Conservation (phyloP, 2,888 invertebrate genomes). For the Phytoseiulus persimilis region DNA sequence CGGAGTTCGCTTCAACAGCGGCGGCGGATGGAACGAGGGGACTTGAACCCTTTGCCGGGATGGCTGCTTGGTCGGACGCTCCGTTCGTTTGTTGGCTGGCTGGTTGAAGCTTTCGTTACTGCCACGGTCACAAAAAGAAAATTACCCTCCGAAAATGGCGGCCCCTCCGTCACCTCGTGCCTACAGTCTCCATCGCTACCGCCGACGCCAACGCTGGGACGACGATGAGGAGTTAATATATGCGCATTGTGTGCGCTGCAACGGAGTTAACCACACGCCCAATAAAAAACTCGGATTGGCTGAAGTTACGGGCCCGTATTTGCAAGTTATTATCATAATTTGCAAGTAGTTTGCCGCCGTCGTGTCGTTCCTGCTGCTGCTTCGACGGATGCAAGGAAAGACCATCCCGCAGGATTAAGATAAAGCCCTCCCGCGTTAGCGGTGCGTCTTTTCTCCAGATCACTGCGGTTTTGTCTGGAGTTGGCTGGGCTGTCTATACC, state of each 20-base stretch:
- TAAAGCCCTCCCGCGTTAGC: neutral
- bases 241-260: conserved; percentile 5
- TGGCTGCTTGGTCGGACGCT: neutral
- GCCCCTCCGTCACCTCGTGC: neutral
- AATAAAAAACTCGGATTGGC: neutral
- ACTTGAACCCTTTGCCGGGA: neutral
- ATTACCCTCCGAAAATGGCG: neutral
- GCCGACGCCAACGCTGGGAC: neutral
- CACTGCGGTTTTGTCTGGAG: neutral
- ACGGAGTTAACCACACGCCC: neutral
- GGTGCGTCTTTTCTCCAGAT: neutral
- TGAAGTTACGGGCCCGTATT: neutral
- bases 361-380: neutral
- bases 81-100: neutral
- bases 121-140: conserved; percentile 5
- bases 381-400: neutral
- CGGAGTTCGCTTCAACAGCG: neutral
- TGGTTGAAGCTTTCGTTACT: neutral
- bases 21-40: neutral
- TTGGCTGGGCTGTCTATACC: neutral
- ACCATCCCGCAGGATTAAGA: neutral
- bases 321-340: conserved; percentile 5
- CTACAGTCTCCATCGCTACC: neutral
- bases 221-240: conserved; percentile 5
- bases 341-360: neutral